Conservation (phyloP, 1,140 invertebrate genomes). For the Oppia nitens region DNA sequence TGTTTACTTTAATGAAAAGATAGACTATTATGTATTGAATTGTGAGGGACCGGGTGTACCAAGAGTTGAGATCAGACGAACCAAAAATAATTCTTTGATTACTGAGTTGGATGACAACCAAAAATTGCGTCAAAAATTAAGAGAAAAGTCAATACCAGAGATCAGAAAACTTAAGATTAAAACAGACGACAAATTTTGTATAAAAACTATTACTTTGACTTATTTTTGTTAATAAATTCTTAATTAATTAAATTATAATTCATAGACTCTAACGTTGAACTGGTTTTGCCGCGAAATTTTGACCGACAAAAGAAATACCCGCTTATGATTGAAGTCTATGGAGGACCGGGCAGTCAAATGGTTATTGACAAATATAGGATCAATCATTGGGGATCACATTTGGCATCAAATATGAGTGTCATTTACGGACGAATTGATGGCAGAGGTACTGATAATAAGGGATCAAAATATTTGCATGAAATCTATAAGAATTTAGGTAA, state of each 20-base stretch:
- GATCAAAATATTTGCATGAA: slow-evolving; percentile 58
- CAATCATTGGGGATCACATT: slow-evolving; percentile 27
- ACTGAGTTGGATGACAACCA: slow-evolving; percentile 1
- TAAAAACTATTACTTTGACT: no score
- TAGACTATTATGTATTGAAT: slow-evolving; percentile 56
- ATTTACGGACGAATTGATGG: slow-evolving; percentile 68
- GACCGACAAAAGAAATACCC: slow-evolving; percentile 82
- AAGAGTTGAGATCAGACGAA: not conserved
- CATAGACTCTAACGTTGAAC: slow-evolving; percentile 44
- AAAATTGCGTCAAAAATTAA: not conserved
- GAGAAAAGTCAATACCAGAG: slow-evolving; percentile 1
- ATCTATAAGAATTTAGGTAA: slow-evolving; percentile 68
- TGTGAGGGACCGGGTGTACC: slow-evolving; percentile 32
- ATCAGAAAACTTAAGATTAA: slow-evolving; percentile 2
- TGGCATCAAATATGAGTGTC: slow-evolving; percentile 24
- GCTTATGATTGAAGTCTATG: slow-evolving; percentile 65
- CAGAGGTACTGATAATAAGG: slow-evolving; percentile 64
- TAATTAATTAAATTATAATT: not conserved
- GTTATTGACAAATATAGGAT: slow-evolving; percentile 23
- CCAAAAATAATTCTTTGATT: slow-evolving; percentile 7
- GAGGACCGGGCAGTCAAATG: slow-evolving; percentile 67
- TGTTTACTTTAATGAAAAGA: slow-evolving; percentile 45
- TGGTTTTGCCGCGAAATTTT: slow-evolving; percentile 62
- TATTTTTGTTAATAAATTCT: no score
- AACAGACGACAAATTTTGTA: not conserved